Percentiles rank a stretch among this genome's conserved stretches.
Evolutionary conservation across 2,797 vertebrate species (phyloP).

Genomic region (Gouania willdenowi): DNA sequence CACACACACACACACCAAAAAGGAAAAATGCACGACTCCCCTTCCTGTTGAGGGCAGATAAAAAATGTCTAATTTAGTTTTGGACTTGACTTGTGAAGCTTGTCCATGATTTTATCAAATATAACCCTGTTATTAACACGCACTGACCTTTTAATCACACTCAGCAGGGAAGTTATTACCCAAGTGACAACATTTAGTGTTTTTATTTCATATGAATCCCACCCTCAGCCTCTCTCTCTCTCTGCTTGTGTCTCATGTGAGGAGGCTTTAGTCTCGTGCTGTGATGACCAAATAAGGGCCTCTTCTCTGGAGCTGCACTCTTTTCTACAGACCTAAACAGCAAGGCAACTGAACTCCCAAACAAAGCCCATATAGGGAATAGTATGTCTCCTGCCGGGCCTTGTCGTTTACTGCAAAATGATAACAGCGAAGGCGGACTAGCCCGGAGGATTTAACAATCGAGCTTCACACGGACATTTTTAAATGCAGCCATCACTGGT

Average conservation of each 20-base stretch:
- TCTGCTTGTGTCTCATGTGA: slow-evolving; percentile 29
- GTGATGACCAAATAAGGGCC: slow-evolving; percentile 91
- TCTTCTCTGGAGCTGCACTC: slow-evolving; percentile 81
- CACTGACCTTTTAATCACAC: slow-evolving; percentile 4
- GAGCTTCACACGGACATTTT: slow-evolving; percentile 37
- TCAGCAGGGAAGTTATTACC: slow-evolving; percentile 21
- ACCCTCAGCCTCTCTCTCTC: slow-evolving; percentile 8
- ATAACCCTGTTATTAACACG: slow-evolving; percentile 7
- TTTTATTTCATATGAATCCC: slow-evolving; percentile 24
- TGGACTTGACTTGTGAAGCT: not conserved
- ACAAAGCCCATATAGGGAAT: slow-evolving; percentile 99
- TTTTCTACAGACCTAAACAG: slow-evolving; percentile 82
- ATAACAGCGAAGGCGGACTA: slow-evolving; percentile 74
- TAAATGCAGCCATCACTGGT: slow-evolving; percentile 18
- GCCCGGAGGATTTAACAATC: slow-evolving; percentile 41
- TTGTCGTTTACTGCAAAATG: slow-evolving; percentile 78
- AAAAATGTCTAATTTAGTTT: slow-evolving; percentile 21
- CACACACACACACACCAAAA: slow-evolving; percentile 50
- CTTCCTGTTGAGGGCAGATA: slow-evolving; percentile 36
- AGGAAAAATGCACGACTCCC: slow-evolving; percentile 38
- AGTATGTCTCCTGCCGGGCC: slow-evolving; percentile 74
- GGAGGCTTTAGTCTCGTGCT: slow-evolving; percentile 67
- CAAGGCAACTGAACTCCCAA: slow-evolving; percentile 88
- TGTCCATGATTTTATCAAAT: slow-evolving; percentile 13
- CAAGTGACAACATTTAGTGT: slow-evolving; percentile 51